These are phyloP conservation scores for Diarsia brunnea DNA, from an alignment of 2,888 invertebrate genomes.

Conservation along the genomic window DNA sequence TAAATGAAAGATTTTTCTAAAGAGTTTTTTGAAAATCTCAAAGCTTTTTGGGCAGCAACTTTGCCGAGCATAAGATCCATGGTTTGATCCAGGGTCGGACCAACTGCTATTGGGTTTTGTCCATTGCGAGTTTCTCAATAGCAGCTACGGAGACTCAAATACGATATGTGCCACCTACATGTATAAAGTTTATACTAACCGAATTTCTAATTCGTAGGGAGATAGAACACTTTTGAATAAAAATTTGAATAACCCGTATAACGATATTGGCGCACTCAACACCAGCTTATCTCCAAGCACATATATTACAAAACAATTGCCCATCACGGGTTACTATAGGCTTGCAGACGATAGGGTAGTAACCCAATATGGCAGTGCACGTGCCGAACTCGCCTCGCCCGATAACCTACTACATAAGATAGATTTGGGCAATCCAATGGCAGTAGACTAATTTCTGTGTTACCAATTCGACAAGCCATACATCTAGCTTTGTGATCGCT, in stretches of 20 bases:
- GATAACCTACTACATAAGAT: conserved; percentile 26
- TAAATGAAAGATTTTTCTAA: background rate
- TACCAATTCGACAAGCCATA: background rate
- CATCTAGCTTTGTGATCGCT: background rate
- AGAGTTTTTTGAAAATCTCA: background rate
- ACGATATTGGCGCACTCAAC: conserved; percentile 20
- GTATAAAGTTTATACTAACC: background rate
- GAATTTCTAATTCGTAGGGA: background rate
- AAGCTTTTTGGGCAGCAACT: no score
- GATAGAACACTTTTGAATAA: background rate
- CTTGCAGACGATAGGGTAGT: conserved; percentile 29
- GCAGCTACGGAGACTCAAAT: no score
- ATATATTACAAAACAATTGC: conserved; percentile 40
- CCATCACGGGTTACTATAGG: background rate
- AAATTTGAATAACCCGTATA: background rate
- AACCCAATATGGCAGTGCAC: conserved; percentile 41
- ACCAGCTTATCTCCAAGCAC: conserved; percentile 32
- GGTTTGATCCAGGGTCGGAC: no score
- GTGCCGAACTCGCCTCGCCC: conserved; percentile 31
- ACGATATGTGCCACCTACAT: no score
- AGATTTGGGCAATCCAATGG: conserved; percentile 11
- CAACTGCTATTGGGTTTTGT: no score
- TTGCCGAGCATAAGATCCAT: no score
- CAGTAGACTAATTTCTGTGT: background rate
- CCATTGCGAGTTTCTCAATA: no score